Evolutionary conservation across 1,140 invertebrate genomes (phyloP).

Genomic region (Papilio helenus): DNA sequence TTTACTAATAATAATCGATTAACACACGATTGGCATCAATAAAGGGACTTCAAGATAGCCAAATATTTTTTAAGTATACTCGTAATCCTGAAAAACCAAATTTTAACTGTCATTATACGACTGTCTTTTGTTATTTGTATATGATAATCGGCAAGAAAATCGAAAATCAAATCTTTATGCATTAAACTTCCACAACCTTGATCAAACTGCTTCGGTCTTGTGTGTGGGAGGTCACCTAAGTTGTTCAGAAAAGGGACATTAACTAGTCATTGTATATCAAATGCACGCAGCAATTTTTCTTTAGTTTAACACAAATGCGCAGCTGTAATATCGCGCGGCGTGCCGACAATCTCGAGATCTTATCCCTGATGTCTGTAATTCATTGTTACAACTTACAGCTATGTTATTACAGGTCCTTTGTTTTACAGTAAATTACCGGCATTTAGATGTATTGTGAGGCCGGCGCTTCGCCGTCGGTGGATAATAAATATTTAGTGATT

Average conservation of each 20-base stretch:
- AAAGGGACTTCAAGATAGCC: no score
- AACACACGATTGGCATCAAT: no score
- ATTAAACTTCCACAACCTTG: not conserved
- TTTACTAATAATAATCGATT: not conserved
- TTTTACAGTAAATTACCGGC: constrained; percentile 50
- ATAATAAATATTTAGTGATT: constrained; percentile 57
- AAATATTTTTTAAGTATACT: no score
- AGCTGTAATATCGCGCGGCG: constrained; percentile 12
- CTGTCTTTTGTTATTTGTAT: no score
- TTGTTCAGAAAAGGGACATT: not conserved
- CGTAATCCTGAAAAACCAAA: no score
- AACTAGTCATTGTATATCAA: not conserved
- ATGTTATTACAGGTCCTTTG: constrained; percentile 46
- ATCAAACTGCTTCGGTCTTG: not conserved
- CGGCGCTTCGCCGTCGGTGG: constrained; percentile 41
- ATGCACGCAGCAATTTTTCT: constrained; percentile 12
- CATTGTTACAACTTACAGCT: constrained; percentile 35
- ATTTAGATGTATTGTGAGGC: constrained; percentile 49
- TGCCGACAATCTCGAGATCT: constrained; percentile 21
- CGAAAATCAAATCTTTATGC: not conserved
- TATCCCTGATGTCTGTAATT: constrained; percentile 33
- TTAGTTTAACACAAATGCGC: constrained; percentile 13
- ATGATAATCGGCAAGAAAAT: not conserved
- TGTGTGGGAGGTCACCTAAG: not conserved
- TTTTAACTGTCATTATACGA: no score